Evolutionary conservation across 2,888 invertebrate species (phyloP), one percentile per base, ranked within the genome.

Genomic region (Orthosia gracilis): DNA sequence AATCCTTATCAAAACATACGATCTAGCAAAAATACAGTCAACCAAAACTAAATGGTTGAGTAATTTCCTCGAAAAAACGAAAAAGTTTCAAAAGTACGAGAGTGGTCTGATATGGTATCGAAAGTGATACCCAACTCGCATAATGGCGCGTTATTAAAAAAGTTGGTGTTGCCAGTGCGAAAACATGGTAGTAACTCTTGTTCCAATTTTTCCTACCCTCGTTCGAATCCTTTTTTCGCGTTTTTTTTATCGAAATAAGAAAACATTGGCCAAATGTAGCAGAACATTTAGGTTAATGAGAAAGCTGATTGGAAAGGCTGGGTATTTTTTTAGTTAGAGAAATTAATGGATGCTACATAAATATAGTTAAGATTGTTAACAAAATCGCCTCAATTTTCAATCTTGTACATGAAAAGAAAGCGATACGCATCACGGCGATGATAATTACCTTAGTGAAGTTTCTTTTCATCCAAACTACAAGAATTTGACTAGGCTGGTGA

Each of bases 91-190:
- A 86, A 89, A 80, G 64, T 69, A 69, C 50, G 70, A 68, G 74
- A 73, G 72, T 67, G 58, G 76, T 72, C 40, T 73, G 73, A 79
- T 84, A 75, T 84, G 77, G 75, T 79, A 86, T 82, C 64, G 80
- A 85, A 85, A 80, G 85, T 82, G 85, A 76, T 82, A 78, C 76
- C 71, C 47, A 86, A 85, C 85, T 86, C 80, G 71, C 80, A 86
- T 85, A 82, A 85, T 82, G 83, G 75, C 59, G 65, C 76, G 78
- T 78, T 85, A 86, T 87, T 86, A 87, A 86, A 85, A 87, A 85
- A 87, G 87, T 87, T 86, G 61, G 71, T 73, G 55, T 68, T 78
- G 62, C 76, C 74, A 71, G 26, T 23, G 70, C 59, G 76, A 80
- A 86, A 86, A 87, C 82, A 79, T 83, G 77, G 79, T 80, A 82